phyloP scores from a whole-genome alignment of 2,113 vertebrate species.

The Plecturocebus donacophilus region DNA sequence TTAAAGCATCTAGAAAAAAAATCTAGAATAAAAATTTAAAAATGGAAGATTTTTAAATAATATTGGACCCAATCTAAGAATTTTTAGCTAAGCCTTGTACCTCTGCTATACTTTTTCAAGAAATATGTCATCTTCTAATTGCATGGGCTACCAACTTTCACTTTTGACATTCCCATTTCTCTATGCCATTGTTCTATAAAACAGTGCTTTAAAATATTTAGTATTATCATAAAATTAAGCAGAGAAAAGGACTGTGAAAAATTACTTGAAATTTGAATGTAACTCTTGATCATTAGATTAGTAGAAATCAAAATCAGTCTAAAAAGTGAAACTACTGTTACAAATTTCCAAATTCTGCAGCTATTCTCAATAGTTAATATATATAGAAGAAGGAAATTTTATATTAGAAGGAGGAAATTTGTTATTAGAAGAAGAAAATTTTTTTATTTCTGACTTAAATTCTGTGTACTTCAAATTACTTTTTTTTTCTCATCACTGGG shows the following conservation, averaged over 20 bases:
- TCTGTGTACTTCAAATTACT: slow-evolving; percentile 42
- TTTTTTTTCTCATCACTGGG: not conserved
- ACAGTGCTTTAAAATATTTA: slow-evolving; percentile 57
- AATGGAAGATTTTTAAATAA: slow-evolving; percentile 16
- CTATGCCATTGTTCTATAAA: slow-evolving; percentile 67
- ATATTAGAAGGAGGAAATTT: too few relatives aligned
- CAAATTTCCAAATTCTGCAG: not conserved
- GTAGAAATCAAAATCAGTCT: not conserved
- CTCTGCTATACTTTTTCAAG: not conserved
- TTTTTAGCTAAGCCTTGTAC: not conserved
- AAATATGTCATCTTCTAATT: not conserved
- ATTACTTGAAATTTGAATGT: slow-evolving; percentile 29
- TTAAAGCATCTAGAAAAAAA: not conserved
- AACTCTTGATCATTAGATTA: not conserved
- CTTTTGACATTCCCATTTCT: slow-evolving; percentile 63
- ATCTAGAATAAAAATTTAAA: not conserved
- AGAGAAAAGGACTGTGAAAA: slow-evolving; percentile 23
- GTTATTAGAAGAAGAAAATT: not conserved
- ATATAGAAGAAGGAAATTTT: not conserved
- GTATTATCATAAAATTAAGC: slow-evolving; percentile 18
- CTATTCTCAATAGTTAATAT: slow-evolving; percentile 9
- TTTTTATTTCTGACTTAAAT: slow-evolving; percentile 65
- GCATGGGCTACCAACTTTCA: slow-evolving; percentile 42
- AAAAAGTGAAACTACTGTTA: slow-evolving; percentile 32
- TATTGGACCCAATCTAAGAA: not conserved